phyloP scores from a whole-genome alignment of 2,888 invertebrate species.

The Cephus sareptanus region DNA sequence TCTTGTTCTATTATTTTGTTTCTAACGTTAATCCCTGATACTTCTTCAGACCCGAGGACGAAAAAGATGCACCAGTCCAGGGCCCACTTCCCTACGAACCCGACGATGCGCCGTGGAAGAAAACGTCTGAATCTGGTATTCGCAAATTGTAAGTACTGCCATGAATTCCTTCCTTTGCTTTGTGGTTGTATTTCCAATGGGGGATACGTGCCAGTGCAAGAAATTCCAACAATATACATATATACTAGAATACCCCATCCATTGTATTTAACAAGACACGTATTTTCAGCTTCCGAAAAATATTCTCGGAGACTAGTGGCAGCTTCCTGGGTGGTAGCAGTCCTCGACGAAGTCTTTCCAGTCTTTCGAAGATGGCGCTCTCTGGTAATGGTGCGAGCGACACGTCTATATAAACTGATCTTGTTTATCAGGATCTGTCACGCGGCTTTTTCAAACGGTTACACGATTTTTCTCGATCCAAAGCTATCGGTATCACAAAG shows the following conservation, averaged over 20 bases:
- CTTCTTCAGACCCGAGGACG: slow-evolving; percentile 63
- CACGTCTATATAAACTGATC: slow-evolving; percentile 35
- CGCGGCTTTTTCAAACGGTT: neutral
- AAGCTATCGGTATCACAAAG: neutral
- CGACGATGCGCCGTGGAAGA: slow-evolving; percentile 96
- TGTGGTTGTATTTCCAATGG: too few species aligned
- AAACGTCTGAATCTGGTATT: slow-evolving; percentile 83
- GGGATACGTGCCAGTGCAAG: neutral
- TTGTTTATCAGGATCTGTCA: neutral
- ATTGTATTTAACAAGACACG: slow-evolving; percentile 8
- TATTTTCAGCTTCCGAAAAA: slow-evolving; percentile 83
- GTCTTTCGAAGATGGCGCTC: slow-evolving; percentile 81
- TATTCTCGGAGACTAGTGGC: slow-evolving; percentile 84
- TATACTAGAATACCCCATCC: slow-evolving; percentile 5
- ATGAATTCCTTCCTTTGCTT: neutral
- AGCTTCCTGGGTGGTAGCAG: slow-evolving; percentile 75
- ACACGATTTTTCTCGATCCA: neutral
- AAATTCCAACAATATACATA: neutral
- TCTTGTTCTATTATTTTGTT: neutral
- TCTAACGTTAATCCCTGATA: slow-evolving; percentile 3
- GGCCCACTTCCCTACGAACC: slow-evolving; percentile 97
- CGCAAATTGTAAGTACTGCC: slow-evolving; percentile 83
- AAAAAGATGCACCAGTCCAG: slow-evolving; percentile 92
- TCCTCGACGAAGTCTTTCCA: slow-evolving; percentile 83
- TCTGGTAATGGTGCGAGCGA: slow-evolving; percentile 61